Base-by-base conservation (phyloP, 2,888 invertebrate genomes). In the Netelia melanura region DNA sequence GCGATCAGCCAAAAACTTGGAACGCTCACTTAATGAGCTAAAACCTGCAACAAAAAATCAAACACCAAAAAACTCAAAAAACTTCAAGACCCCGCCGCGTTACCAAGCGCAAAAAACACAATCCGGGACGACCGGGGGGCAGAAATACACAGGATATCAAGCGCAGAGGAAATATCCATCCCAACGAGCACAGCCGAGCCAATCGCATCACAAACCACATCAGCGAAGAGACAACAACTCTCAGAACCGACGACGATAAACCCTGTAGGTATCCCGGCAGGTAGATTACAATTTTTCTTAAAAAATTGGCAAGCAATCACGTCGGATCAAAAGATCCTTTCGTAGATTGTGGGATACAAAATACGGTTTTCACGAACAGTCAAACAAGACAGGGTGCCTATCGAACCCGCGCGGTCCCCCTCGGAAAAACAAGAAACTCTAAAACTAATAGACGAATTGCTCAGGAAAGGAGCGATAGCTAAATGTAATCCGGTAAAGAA, bases 361-460 rank as follows among this genome's bases (percentile, higher is more conserved):
- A 88, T 89, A 85, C 83, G 88, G 88, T 88, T 89, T 86, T 85
- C 88, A 79, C 54, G 10, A 1, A 17, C 54, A n/a, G 30, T 56
- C 54, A 30, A 1, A 21, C 67, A 54, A n/a, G 43, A 11, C 10
- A 67, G 38, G 11, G n/a, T 21, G 5, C 71, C 71, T 11, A 11
- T 6, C 8, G 71, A 43, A n/a, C 17, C 17, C 8, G 56, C 17
- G n/a, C 52, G 23, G 52, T 25, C 52, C 21, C 10, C 52, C 5
- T 8, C 0, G 11, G 52, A 68, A 52, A 52, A 21, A 54, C 8
- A 14, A 23, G 11, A 68, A 8, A 52, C 3, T 10, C 25, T 14
- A 2, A 1, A n/a, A 23, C 21, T 44, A n/a, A 56, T 61, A 11
- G 23, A 11, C 5, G 61, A 58, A n/a, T n/a, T n/a, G n/a, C n/a